Conservation (phyloP, 2,797 vertebrate genomes). For the Cirrhinus mrigala region DNA sequence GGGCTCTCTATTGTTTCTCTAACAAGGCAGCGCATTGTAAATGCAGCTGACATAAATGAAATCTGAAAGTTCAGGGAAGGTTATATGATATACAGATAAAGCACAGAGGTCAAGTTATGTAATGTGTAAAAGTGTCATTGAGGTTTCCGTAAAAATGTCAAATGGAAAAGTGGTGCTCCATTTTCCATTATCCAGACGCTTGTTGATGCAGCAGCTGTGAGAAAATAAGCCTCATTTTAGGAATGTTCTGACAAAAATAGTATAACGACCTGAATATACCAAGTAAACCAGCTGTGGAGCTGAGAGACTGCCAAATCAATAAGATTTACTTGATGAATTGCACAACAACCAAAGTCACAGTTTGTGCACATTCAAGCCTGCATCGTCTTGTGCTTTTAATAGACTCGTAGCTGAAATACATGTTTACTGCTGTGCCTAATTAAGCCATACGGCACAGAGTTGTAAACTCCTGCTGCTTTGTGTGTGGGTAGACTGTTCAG, state of each 20-base stretch:
- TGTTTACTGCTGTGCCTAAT: conserved; percentile 15
- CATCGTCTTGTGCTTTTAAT: conserved; percentile 21
- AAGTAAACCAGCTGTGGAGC: conserved; percentile 23
- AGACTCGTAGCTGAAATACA: neutral
- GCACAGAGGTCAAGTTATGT: conserved; percentile 30
- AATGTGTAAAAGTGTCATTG: neutral
- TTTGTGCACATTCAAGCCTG: neutral
- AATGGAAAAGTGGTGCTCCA: neutral
- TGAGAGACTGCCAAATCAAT: conserved; percentile 11
- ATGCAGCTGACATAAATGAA: neutral
- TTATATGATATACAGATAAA: conserved; percentile 24
- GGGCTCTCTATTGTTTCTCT: conserved; percentile 23
- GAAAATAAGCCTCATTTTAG: conserved; percentile 25
- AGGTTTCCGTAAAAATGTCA: conserved; percentile 7
- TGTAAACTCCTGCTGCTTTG: neutral
- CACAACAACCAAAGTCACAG: conserved; percentile 14
- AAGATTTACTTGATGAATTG: neutral
- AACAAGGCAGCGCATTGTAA: neutral
- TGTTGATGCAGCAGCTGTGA: conserved; percentile 4
- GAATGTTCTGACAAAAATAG: conserved; percentile 14
- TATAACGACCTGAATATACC: conserved; percentile 3
- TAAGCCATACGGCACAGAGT: conserved; percentile 12
- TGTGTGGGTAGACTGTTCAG: neutral
- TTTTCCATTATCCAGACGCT: conserved; percentile 10
- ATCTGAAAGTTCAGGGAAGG: neutral